phyloP scores from a whole-genome alignment of 2,888 invertebrate species.

The Leucania comma region DNA sequence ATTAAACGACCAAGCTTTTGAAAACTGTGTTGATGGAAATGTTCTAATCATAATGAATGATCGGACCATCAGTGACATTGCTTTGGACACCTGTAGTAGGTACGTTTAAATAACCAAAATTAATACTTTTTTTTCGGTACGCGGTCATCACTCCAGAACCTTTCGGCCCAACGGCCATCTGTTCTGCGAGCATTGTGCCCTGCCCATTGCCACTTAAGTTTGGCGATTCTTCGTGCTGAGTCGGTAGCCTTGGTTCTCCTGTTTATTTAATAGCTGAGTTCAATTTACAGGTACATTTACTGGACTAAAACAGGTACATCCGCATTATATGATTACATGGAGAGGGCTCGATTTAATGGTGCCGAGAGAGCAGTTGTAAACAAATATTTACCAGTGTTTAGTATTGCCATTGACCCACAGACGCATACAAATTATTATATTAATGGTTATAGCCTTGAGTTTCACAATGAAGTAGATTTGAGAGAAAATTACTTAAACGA shows the following conservation, averaged over 20 bases:
- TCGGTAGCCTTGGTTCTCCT: too few relatives aligned
- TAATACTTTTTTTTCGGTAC: too few relatives aligned
- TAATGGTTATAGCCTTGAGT: background rate
- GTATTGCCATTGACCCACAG: conserved; percentile 1
- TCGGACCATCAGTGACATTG: background rate
- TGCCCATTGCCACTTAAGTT: too few relatives aligned
- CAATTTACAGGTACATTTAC: conserved; percentile 5
- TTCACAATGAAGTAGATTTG: background rate
- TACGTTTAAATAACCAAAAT: too few relatives aligned
- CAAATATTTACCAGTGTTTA: background rate
- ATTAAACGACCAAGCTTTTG: background rate
- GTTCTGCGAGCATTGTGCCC: too few relatives aligned
- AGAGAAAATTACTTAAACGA: background rate
- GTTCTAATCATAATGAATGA: background rate
- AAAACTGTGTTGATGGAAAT: background rate
- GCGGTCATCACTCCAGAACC: too few relatives aligned
- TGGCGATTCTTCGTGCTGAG: too few relatives aligned
- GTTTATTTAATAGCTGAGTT: background rate
- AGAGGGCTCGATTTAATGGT: conserved; percentile 3
- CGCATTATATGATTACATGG: background rate
- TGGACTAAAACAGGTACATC: background rate
- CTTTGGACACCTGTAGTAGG: conserved; percentile 2
- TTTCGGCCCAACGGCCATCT: too few relatives aligned
- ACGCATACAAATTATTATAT: conserved; percentile 3
- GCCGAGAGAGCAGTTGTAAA: background rate